Percentiles rank a stretch among this genome's conserved stretches.
Evolutionary conservation across 2,797 vertebrate genomes (phyloP).

Genomic region (Sebastiscus tertius): DNA sequence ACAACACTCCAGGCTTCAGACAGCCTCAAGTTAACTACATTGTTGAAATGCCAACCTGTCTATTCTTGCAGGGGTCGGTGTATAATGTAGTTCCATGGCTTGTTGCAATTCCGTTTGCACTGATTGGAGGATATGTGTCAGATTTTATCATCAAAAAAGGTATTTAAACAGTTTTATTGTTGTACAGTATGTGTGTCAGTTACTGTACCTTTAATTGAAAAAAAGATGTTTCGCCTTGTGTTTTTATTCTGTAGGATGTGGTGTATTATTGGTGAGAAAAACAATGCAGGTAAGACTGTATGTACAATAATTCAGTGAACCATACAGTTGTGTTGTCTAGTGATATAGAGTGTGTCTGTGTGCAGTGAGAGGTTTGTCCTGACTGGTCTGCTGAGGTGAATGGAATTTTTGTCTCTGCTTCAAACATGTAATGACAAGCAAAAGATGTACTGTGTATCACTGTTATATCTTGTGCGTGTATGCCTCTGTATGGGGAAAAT

Average conservation of each 20-base stretch:
- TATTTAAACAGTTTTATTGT: conserved; percentile 49
- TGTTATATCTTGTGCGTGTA: too few relatives aligned
- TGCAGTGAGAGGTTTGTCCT: neutral
- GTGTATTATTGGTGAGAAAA: conserved; percentile 85
- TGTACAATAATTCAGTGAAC: neutral
- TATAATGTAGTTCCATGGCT: conserved; percentile 94
- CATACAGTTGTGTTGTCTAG: neutral
- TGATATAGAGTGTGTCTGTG: neutral
- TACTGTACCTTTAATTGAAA: neutral
- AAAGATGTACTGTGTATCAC: neutral
- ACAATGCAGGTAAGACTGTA: conserved; percentile 89
- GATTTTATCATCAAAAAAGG: conserved; percentile 87
- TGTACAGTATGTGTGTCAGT: neutral
- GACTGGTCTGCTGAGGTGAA: neutral
- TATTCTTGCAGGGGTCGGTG: conserved; percentile 85
- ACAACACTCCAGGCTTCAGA: neutral
- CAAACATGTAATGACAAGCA: conserved; percentile 32
- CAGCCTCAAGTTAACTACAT: neutral
- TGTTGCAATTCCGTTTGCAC: conserved; percentile 84
- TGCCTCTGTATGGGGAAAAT: neutral
- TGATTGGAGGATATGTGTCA: conserved; percentile 87
- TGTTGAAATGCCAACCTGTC: neutral
- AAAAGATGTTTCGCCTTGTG: neutral
- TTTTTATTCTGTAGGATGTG: conserved; percentile 79
- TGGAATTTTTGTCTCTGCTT: conserved; percentile 5